phyloP scores from a whole-genome alignment of 1,140 invertebrate species.

The Zaprionus lachaisei region DNA sequence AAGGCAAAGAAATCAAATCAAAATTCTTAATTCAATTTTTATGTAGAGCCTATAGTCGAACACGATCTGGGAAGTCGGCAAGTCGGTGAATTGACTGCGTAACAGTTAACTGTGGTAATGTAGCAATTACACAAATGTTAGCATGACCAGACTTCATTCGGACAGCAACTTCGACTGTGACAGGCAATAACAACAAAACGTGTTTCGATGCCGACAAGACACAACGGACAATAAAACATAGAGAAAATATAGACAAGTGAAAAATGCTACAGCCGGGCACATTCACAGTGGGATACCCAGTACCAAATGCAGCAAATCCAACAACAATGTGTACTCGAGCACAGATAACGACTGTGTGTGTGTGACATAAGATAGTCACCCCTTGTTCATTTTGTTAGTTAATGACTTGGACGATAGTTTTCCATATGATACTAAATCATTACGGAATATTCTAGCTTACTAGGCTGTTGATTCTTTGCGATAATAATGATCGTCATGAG shows the following conservation, averaged over 20 bases:
- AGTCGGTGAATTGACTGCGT: constrained; percentile 46
- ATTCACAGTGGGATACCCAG: constrained; percentile 6
- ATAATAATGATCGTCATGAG: too few species aligned
- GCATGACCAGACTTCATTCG: constrained; percentile 63
- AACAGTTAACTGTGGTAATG: constrained; percentile 77
- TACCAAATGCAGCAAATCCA: not conserved
- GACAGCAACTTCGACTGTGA: constrained; percentile 5
- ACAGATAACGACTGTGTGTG: not conserved
- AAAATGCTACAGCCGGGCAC: not conserved
- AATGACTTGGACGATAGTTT: too few species aligned
- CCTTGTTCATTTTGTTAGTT: not conserved
- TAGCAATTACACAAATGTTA: constrained; percentile 81
- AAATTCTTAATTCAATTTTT: constrained; percentile 26
- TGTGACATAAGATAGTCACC: not conserved
- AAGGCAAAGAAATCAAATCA: constrained; percentile 41
- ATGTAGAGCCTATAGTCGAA: constrained; percentile 20
- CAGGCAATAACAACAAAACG: constrained; percentile 10
- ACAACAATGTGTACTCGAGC: not conserved
- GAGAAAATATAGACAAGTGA: constrained; percentile 4
- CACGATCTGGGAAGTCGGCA: not conserved
- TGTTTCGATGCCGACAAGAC: constrained; percentile 6
- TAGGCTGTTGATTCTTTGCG: too few species aligned
- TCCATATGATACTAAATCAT: too few species aligned
- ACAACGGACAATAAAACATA: constrained; percentile 7
- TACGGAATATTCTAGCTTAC: too few species aligned